Evolutionary conservation across 2,888 invertebrate species (phyloP).

Genomic region (Eulithis prunata): DNA sequence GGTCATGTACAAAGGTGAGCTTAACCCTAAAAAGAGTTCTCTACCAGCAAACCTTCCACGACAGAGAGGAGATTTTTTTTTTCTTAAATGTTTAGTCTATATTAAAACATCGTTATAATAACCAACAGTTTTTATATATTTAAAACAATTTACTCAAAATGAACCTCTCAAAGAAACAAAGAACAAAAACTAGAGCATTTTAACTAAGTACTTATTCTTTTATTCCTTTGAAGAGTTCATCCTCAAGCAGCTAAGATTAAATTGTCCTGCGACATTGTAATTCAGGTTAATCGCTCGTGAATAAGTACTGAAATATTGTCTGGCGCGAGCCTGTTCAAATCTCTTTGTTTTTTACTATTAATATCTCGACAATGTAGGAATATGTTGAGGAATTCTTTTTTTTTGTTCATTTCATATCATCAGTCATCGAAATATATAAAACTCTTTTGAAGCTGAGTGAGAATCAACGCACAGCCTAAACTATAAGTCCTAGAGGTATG

Average conservation of each 20-base stretch:
- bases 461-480: too few species aligned
- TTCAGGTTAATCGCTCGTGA: conserved; percentile 68
- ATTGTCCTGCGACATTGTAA: conserved; percentile 50
- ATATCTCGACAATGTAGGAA: neutral
- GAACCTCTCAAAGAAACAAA: neutral
- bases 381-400: too few species aligned
- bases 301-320: conserved; percentile 65
- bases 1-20: too few species aligned
- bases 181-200: conserved; percentile 13
- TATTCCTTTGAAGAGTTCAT: conserved; percentile 36
- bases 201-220: conserved; percentile 17
- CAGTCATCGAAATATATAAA: too few species aligned
- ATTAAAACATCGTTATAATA: neutral
- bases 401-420: too few species aligned
- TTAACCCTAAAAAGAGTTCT: too few species aligned
- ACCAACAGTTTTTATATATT: neutral
- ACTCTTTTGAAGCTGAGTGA: too few species aligned
- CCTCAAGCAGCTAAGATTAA: conserved; percentile 49
- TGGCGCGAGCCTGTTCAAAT: conserved; percentile 20
- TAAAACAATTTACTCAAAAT: neutral
- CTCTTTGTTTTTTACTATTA: conserved; percentile 11
- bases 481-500: too few species aligned
- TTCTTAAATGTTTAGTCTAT: too few species aligned
- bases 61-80: too few species aligned
- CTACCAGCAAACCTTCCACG: too few species aligned